Evolutionary conservation across 2,113 vertebrate genomes (phyloP).

Genomic region (Menidia beryllina): DNA sequence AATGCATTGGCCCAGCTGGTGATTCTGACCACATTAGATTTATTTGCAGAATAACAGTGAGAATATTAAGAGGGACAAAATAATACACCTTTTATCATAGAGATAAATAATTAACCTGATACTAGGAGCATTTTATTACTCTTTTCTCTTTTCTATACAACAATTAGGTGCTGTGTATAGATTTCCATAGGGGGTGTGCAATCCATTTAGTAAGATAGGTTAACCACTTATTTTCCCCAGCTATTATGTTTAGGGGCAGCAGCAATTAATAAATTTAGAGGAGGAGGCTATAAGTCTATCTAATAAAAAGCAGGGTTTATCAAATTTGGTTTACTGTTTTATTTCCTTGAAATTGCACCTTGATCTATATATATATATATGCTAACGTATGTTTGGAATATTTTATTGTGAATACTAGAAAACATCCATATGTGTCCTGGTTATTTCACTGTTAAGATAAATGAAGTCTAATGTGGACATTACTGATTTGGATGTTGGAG

Average conservation of each 20-base stretch:
- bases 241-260: constrained; percentile 10
- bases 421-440: neutral
- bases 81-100: constrained; percentile 14
- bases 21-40: constrained; percentile 51
- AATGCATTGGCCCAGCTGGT: constrained; percentile 64
- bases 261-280: constrained; percentile 20
- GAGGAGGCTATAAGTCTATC: neutral
- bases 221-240: neutral
- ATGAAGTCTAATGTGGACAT: too few species aligned
- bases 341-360: neutral
- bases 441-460: too few species aligned
- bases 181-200: neutral
- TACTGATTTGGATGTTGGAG: neutral
- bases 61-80: constrained; percentile 45
- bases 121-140: neutral
- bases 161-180: neutral
- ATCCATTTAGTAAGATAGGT: neutral
- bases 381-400: too few species aligned
- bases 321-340: neutral
- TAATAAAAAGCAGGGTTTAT: neutral
- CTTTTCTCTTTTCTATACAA: neutral
- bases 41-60: constrained; percentile 50
- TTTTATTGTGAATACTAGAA: neutral
- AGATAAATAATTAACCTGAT: constrained; percentile 16
- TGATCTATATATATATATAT: neutral